A percentile compares a stretch with the other conserved stretches of the same genome.
These are phyloP conservation scores for Pelagia noctiluca DNA, from an alignment of 30 jellyfish, hydroid and myxozoan species.

Conservation along the genomic window DNA sequence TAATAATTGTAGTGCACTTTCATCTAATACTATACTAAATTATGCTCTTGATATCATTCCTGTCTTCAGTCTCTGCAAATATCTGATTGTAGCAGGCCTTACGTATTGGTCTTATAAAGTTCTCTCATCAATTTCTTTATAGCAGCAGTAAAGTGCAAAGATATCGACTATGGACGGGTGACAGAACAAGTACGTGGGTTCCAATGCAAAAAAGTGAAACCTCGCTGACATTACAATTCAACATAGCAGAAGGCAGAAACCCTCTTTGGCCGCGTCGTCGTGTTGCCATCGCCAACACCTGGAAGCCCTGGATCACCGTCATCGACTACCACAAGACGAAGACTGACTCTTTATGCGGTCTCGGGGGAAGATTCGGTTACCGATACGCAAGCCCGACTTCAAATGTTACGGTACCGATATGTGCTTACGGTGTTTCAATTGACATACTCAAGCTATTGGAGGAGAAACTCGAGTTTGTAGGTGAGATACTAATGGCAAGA, in stretches of 20 bases:
- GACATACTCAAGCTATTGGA: conserved; percentile 17
- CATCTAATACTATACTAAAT: too few relatives aligned
- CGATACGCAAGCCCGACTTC: background rate
- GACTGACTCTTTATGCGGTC: background rate
- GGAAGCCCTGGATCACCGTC: background rate
- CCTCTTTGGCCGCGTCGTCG: background rate
- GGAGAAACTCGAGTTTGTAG: conserved; percentile 3
- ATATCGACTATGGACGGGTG: background rate
- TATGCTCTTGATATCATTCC: too few relatives aligned
- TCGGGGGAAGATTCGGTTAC: conserved; percentile 27
- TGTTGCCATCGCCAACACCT: background rate
- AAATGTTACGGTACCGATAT: background rate
- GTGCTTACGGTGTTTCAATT: conserved; percentile 26
- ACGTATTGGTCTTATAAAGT: too few relatives aligned
- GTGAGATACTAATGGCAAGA: conserved; percentile 1
- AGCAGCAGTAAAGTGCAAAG: background rate
- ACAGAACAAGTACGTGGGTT: background rate
- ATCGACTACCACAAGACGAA: background rate
- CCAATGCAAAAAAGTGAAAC: background rate
- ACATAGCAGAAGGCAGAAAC: background rate
- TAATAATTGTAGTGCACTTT: too few relatives aligned
- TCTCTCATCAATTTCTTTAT: too few relatives aligned
- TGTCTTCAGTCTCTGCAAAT: too few relatives aligned
- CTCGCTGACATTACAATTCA: background rate
- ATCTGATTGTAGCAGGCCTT: too few relatives aligned